Evolutionary conservation across 2,113 vertebrate species (phyloP).

Genomic region (Microtus pennsylvanicus): DNA sequence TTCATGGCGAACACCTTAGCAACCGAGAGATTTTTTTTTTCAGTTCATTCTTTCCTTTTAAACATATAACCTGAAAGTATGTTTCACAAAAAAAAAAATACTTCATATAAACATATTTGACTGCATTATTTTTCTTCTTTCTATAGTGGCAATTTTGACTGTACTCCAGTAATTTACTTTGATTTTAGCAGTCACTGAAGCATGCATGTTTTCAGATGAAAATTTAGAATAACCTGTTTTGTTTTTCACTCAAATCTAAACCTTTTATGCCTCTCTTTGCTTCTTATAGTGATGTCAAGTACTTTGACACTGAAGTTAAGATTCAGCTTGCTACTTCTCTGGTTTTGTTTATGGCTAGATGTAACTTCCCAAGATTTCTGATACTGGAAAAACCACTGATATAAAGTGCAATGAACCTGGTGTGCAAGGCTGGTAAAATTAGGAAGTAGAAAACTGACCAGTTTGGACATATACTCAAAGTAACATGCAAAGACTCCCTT

Average conservation of each 20-base stretch:
- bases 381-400: neutral
- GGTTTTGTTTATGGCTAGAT: neutral
- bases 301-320: neutral
- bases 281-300: neutral
- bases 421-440: neutral
- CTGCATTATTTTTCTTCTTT: neutral
- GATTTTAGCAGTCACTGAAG: neutral
- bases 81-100: slow-evolving; percentile 8
- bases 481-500: neutral
- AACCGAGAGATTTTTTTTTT: neutral
- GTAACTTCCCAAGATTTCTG: neutral
- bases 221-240: neutral
- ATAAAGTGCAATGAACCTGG: neutral
- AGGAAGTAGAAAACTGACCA: neutral
- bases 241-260: neutral
- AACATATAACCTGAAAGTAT: neutral
- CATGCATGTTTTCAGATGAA: neutral
- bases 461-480: slow-evolving; percentile 5
- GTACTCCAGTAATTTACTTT: neutral
- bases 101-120: neutral
- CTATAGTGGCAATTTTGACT: neutral
- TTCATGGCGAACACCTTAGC: neutral
- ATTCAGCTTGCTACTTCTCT: neutral
- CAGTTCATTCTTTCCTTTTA: neutral
- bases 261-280: neutral